Conservation (phyloP, 2,888 invertebrate genomes). For the Selenia dentaria region DNA sequence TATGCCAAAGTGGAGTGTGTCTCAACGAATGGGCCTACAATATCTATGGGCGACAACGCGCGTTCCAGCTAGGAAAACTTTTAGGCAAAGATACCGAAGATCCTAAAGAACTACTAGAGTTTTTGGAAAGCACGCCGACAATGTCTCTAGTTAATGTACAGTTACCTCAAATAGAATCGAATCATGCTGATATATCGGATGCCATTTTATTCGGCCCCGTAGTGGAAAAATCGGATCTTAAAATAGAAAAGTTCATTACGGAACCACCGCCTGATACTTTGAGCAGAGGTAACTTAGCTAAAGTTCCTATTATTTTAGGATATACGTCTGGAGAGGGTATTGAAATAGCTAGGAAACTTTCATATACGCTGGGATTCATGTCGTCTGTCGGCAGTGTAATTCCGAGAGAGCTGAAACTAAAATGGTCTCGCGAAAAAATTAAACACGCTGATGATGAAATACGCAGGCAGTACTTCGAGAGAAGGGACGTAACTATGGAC, state of each 20-base stretch:
- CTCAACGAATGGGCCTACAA: constrained; percentile 74
- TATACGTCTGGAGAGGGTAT: constrained; percentile 76
- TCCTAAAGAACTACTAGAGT: constrained; percentile 59
- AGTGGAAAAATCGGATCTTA: constrained; percentile 59
- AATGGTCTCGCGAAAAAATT: constrained; percentile 50
- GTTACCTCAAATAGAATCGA: constrained; percentile 54
- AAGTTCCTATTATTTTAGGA: constrained; percentile 70
- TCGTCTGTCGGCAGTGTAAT: constrained; percentile 56
- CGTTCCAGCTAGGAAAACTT: constrained; percentile 70
- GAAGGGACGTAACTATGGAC: constrained; percentile 49
- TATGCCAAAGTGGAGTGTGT: constrained; percentile 79
- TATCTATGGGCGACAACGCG: constrained; percentile 60
- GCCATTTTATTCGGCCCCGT: constrained; percentile 71
- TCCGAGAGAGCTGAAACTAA: constrained; percentile 70
- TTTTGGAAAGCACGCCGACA: constrained; percentile 57
- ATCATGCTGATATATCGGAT: constrained; percentile 59
- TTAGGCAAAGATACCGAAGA: constrained; percentile 70
- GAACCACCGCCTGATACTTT: constrained; percentile 56
- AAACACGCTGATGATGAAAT: constrained; percentile 55
- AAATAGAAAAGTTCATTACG: constrained; percentile 59
- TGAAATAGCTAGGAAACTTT: constrained; percentile 63
- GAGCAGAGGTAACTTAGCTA: constrained; percentile 52
- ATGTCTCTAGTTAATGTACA: constrained; percentile 61
- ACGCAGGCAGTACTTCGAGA: constrained; percentile 62
- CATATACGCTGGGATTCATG: constrained; percentile 44